These are phyloP conservation scores for Scolopax mira DNA, from an alignment of 2,113 vertebrate species.

Conservation along the genomic window DNA sequence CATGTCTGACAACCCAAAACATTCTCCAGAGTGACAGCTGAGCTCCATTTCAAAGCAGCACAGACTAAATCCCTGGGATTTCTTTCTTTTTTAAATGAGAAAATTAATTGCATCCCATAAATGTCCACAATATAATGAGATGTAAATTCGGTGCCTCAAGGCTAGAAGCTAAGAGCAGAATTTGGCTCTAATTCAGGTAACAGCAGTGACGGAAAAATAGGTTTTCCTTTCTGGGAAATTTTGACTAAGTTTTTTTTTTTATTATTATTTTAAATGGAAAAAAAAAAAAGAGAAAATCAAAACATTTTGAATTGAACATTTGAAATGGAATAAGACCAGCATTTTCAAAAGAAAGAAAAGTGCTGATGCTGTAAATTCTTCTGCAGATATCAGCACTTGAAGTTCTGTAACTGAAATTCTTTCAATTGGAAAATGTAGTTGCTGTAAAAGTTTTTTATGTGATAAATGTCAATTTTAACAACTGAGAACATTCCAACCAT, in stretches of 20 bases:
- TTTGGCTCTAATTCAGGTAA: background rate
- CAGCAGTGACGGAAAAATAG: background rate
- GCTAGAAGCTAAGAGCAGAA: background rate
- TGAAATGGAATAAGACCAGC: background rate
- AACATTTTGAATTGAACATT: background rate
- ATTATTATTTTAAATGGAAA: background rate
- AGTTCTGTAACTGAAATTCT: background rate
- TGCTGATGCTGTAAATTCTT: background rate
- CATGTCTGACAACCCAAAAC: background rate
- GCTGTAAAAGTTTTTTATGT: background rate
- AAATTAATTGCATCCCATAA: background rate
- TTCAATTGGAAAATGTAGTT: background rate
- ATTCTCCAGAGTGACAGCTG: background rate
- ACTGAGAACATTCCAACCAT: background rate
- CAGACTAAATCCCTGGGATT: background rate
- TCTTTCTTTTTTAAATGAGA: background rate
- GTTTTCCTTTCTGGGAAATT: background rate
- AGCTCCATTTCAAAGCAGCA: background rate
- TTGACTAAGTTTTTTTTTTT: background rate
- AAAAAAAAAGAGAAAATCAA: background rate
- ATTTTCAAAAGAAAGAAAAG: background rate
- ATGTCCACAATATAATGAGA: background rate
- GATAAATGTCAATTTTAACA: background rate
- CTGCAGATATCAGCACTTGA: background rate
- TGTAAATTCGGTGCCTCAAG: background rate